phyloP scores from a whole-genome alignment of 2,797 vertebrate species.

The Thripadectes ignobilis region DNA sequence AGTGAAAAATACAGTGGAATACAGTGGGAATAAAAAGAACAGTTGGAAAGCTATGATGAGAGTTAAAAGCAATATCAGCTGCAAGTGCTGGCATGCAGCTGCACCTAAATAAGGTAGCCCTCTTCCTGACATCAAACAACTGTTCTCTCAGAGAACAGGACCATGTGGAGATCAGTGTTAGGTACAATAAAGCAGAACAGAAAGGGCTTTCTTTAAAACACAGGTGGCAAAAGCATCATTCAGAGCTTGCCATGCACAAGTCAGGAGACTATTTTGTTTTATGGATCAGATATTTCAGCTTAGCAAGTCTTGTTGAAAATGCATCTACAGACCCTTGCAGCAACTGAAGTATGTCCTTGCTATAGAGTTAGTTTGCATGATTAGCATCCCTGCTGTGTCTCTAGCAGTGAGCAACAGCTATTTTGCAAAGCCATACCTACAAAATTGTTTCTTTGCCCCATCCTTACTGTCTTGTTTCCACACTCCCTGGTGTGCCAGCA shows the following conservation, averaged over 20 bases:
- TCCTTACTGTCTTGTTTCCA: neutral
- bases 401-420: neutral
- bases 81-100: neutral
- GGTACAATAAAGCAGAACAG: constrained; percentile 11
- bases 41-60: neutral
- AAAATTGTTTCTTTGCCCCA: neutral
- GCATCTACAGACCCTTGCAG: neutral
- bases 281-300: neutral
- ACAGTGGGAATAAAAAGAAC: neutral
- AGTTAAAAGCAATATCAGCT: neutral
- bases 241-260: neutral
- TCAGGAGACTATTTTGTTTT: neutral
- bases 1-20: neutral
- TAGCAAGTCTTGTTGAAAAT: neutral
- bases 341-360: neutral
- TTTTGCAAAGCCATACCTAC: neutral
- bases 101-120: neutral
- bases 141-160: neutral
- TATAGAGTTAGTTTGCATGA: neutral
- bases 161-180: neutral
- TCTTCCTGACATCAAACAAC: neutral
- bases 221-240: constrained; percentile 5
- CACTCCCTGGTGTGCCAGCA: neutral
- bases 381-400: neutral
- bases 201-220: neutral